These are phyloP conservation scores for Linyphia triangularis DNA, from an alignment of 2,888 invertebrate species.

Conservation along the genomic window DNA sequence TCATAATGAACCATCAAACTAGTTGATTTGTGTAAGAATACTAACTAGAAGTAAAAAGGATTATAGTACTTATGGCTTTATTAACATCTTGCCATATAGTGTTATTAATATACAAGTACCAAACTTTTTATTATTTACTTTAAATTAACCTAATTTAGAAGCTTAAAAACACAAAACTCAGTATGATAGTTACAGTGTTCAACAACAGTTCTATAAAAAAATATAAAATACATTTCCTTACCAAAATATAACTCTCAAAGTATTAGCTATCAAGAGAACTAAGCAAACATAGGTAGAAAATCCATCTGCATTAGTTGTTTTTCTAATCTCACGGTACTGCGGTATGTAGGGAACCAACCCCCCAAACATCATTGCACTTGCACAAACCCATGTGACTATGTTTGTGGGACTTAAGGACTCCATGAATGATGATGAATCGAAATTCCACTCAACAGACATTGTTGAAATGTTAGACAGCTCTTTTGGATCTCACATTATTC, in stretches of 20 bases:
- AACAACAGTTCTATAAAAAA: no score
- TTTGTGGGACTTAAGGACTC: constrained; percentile 38
- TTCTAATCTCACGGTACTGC: constrained; percentile 93
- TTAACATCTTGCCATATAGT: no score
- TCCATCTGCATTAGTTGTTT: constrained; percentile 95
- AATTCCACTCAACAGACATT: constrained; percentile 32
- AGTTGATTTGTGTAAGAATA: no score
- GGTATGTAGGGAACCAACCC: constrained; percentile 97
- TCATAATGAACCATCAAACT: no score
- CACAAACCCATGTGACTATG: constrained; percentile 75
- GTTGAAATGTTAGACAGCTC: not conserved
- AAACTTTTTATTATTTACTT: no score
- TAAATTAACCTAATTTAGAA: no score
- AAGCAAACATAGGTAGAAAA: constrained; percentile 98
- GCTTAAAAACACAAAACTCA: no score
- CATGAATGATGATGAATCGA: constrained; percentile 17
- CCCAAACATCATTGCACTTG: constrained; percentile 93
- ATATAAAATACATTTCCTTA: no score
- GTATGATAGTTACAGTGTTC: no score
- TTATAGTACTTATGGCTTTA: no score
- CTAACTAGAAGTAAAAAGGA: no score
- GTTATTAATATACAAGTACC: no score
- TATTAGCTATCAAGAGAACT: constrained; percentile 96
- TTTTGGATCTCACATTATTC: constrained; percentile 14
- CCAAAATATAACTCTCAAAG: constrained; percentile 98